Evolutionary conservation across 2,888 invertebrate genomes (phyloP).

Genomic region (Phalera bucephala): DNA sequence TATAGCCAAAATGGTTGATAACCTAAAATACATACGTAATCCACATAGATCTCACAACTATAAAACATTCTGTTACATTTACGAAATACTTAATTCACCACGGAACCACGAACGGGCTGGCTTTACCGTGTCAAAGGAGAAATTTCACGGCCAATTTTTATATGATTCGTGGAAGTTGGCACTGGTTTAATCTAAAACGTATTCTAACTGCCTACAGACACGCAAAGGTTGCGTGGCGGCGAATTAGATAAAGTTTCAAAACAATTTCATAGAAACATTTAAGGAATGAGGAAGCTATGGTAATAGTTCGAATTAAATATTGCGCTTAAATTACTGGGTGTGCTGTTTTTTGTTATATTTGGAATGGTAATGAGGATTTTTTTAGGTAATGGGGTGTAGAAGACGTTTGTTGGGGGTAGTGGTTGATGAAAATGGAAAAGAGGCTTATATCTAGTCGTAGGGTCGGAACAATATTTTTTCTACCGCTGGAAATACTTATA

Average conservation of each 20-base stretch:
- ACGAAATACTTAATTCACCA: conserved; percentile 3
- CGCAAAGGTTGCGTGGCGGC: conserved; percentile 57
- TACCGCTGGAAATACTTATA: too few relatives aligned
- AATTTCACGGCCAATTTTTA: conserved; percentile 81
- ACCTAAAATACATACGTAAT: too few relatives aligned
- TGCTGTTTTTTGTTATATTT: conserved; percentile 1
- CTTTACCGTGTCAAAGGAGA: conserved; percentile 62
- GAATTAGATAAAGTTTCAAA: conserved; percentile 62
- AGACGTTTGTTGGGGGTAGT: too few relatives aligned
- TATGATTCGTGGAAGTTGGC: conserved; percentile 74
- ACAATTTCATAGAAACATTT: conserved; percentile 50
- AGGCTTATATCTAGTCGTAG: too few relatives aligned
- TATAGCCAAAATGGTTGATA: too few relatives aligned
- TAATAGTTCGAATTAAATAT: conserved; percentile 28
- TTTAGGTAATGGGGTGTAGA: too few relatives aligned
- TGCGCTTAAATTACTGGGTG: conserved; percentile 23
- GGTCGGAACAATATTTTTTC: too few relatives aligned
- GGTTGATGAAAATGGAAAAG: too few relatives aligned
- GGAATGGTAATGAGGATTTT: not conserved
- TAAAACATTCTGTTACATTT: conserved; percentile 1
- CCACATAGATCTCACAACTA: too few relatives aligned
- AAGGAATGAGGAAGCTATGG: conserved; percentile 33
- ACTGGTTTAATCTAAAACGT: conserved; percentile 73
- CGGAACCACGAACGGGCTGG: conserved; percentile 52
- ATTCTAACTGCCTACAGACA: conserved; percentile 62